Base-by-base conservation (phyloP, 2,888 invertebrate species). In the Philopedon plagiatum region DNA sequence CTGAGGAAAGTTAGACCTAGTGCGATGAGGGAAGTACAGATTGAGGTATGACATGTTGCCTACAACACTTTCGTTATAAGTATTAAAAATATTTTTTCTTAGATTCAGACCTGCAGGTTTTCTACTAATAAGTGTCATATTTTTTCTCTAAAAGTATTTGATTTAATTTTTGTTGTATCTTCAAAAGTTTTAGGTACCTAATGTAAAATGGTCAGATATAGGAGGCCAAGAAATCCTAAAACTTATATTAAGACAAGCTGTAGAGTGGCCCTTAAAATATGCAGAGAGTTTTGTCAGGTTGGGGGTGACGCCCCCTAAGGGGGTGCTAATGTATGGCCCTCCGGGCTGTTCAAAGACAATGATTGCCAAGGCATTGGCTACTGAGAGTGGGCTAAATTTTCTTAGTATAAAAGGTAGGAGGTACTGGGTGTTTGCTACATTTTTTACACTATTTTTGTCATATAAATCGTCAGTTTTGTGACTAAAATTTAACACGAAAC, bases 291-390 rank as follows among this genome's bases (percentile, higher is more conserved):
- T 98, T 80, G 80, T 85, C 49, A 88, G 93, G 21, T 86, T 98
- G 74, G 96, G 96, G 0, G 92, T 98, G 19, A 89, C 89, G 44
- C 95, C 98, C 0, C 97, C 98, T 0, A 90, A 91, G 71, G 98
- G 98, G 0, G 90, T 99, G 0, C 87, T 99, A 2, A 91, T 99
- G 89, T 99, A 94, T 84, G 99, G 99, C 0, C 99, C 99, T 0
- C 99, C 99, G 0, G 99, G 99, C 0, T 99, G 98, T 84, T 98
- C 97, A 0, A 99, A 99, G 87, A 99, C 99, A 0, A 95, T 99
- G 95, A 94, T 99, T 78, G 99, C 98, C 0, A 96, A 97, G 86
- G 99, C 99, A 0, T 85, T 99, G 37, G 99, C 99, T 0, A 97
- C 96, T 0, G 98, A 99, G 83, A 97, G 96, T 83, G 93, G 94